Evolutionary conservation across 2,888 invertebrate species (phyloP), one percentile per base, ranked within the genome.

Genomic region (Cryptophagus acutangulus): DNA sequence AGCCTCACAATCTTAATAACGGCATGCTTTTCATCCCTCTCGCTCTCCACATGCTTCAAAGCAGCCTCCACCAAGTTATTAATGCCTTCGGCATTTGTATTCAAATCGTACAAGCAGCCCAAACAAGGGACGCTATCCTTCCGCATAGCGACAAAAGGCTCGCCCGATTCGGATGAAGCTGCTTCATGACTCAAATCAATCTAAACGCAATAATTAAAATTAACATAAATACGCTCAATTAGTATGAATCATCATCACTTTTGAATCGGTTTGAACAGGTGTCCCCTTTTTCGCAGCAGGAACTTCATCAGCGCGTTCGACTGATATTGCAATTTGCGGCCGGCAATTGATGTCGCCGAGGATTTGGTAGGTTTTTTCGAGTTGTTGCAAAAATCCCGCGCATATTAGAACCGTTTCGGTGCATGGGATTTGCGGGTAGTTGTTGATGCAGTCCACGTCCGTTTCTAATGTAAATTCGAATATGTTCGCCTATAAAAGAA

Each of bases 91-190:
- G 74, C 77, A 37, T 74, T 57, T 2, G 66, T 63, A 52, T 76
- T 71, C 10, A 79, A 67, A 41, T 74, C 73, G 5, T 71, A 65
- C 0, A 74, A 65, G 49, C 78, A 79, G 2, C 77, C 78, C 15
- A 71, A 58, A 10, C 3, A 9, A 2, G 69, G 67, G 2, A 54
- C 61, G 16, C 52, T 30, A 28, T 51, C 28, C 69, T 64, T n/a
- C 70, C 72, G 43, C 69, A 65, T 26, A 69, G 75, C 54, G 34
- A 77, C 67, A 49, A 76, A 75, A 54, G 74, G 75, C 54, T 75
- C 74, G 1, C 74, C 74, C 20, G 74, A 73, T 15, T 67, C 65
- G 71, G 74, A 53, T 25, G 59, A 61, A 26, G 58, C 42, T 15
- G 54, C 49, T 41, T 59, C 57, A 36, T 55, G 46, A 37, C 55